A percentile compares a stretch with the other conserved stretches of the same genome.
Conservation (phyloP, 2,888 invertebrate genomes). For the Pterostichus madidus region DNA sequence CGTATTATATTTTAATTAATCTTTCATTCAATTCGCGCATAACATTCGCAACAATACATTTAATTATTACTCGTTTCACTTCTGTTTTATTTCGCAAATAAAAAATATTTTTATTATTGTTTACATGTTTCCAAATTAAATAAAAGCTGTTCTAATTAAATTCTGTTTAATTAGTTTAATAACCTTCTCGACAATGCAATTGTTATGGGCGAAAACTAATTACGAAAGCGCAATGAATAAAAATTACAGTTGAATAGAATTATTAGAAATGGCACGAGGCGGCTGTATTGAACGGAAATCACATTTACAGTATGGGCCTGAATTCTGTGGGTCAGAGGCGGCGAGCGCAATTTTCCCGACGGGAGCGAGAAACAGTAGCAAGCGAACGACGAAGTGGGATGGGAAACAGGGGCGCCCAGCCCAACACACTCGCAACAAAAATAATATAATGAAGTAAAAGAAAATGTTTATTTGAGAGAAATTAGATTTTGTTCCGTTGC, state of each 20-base stretch:
- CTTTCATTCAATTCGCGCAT: not conserved
- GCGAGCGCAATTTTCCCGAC: conserved; percentile 6
- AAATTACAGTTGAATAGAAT: conserved; percentile 52
- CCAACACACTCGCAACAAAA: conserved; percentile 75
- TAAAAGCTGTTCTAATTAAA: not conserved
- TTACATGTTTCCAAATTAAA: conserved; percentile 11
- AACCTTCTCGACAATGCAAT: conserved; percentile 23
- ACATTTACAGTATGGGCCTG: conserved; percentile 56
- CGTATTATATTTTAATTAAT: conserved; percentile 40
- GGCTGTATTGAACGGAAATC: conserved; percentile 51
- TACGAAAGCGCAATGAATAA: conserved; percentile 41
- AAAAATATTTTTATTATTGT: not conserved
- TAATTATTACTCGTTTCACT: conserved; percentile 22
- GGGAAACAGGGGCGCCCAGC: conserved; percentile 61
- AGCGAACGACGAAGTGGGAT: not conserved
- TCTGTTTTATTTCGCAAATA: not conserved
- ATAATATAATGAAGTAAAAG: conserved; percentile 77
- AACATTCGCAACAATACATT: conserved; percentile 9
- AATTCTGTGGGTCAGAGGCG: conserved; percentile 44
- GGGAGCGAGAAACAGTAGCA: not conserved
- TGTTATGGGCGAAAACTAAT: conserved; percentile 30
- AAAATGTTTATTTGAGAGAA: conserved; percentile 78
- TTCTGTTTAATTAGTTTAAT: not conserved
- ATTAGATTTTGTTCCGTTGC: conserved; percentile 77
- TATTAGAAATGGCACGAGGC: conserved; percentile 45